Conservation (phyloP, 2,797 vertebrate genomes). For the Manis javanica region DNA sequence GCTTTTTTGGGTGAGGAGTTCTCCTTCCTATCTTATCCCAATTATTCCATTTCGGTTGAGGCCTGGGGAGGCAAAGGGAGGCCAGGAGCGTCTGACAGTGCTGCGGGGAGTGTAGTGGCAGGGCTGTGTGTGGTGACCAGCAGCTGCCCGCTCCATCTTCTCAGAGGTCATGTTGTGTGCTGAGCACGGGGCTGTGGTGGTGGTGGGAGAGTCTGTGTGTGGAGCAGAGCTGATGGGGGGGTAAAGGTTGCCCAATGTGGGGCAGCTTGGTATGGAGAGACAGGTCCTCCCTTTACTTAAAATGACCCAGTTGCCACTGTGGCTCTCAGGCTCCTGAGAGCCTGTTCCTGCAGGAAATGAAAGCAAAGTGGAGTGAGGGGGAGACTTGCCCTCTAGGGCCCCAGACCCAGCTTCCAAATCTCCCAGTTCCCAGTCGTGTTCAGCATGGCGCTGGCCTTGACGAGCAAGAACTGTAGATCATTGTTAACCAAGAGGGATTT, state of each 20-base stretch:
- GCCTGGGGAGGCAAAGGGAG: background rate
- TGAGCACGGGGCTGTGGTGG: background rate
- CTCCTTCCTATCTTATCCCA: conserved; percentile 43
- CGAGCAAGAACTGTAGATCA: background rate
- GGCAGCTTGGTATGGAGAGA: background rate
- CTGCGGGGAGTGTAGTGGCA: conserved; percentile 3
- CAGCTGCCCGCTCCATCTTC: conserved; percentile 50
- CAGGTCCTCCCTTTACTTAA: background rate
- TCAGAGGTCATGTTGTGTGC: conserved; percentile 3
- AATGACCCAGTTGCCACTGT: background rate
- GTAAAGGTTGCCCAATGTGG: background rate
- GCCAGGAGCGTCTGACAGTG: background rate
- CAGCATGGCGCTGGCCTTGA: background rate
- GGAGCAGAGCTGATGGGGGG: background rate
- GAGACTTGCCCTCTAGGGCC: background rate
- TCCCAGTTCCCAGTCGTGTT: background rate
- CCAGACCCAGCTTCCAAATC: background rate
- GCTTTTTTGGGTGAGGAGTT: conserved; percentile 42
- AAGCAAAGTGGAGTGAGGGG: background rate
- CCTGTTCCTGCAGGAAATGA: background rate
- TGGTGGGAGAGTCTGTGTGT: background rate
- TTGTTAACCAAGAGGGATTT: conserved; percentile 44
- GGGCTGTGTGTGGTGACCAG: conserved; percentile 34
- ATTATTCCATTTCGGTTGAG: conserved; percentile 5
- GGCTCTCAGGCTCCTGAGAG: background rate